phyloP scores from a whole-genome alignment of 2,888 invertebrate genomes.

The Drosophila nigricruria region DNA sequence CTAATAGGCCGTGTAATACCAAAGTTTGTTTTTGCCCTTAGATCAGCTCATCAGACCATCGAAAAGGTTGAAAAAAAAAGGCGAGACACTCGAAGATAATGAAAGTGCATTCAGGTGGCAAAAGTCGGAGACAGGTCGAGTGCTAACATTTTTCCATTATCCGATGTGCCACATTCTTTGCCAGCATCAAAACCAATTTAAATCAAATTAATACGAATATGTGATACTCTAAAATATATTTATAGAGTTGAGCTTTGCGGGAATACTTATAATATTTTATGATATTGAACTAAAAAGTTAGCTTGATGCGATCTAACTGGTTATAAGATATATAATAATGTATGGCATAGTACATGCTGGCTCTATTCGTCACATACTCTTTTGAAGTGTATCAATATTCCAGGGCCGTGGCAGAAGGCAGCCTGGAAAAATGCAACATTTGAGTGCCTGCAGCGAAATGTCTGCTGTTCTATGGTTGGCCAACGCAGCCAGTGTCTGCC shows the following conservation, averaged over 20 bases:
- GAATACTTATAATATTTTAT: too few relatives aligned
- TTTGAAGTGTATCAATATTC: conserved; percentile 43
- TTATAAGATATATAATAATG: too few relatives aligned
- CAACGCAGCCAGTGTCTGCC: conserved; percentile 33
- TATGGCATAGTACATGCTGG: too few relatives aligned
- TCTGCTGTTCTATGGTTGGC: conserved; percentile 72
- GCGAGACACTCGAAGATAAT: conserved; percentile 81
- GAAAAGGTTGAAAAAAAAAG: conserved; percentile 27
- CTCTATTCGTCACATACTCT: not conserved
- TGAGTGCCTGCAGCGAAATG: conserved; percentile 69
- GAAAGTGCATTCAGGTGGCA: conserved; percentile 76
- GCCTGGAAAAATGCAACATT: conserved; percentile 71
- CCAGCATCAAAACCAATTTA: conserved; percentile 30
- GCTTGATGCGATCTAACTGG: too few relatives aligned
- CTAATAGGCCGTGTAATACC: conserved; percentile 78
- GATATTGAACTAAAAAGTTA: too few relatives aligned
- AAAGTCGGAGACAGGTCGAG: conserved; percentile 66
- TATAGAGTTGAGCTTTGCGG: not conserved
- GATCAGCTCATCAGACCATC: conserved; percentile 71
- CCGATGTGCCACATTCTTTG: conserved; percentile 62
- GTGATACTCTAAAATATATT: conserved; percentile 19
- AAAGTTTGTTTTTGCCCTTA: conserved; percentile 53
- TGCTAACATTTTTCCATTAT: conserved; percentile 70
- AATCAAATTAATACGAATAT: conserved; percentile 7
- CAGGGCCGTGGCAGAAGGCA: conserved; percentile 26